phyloP scores from a whole-genome alignment of 1,140 invertebrate genomes.

The Macrostomum lignano region DNA sequence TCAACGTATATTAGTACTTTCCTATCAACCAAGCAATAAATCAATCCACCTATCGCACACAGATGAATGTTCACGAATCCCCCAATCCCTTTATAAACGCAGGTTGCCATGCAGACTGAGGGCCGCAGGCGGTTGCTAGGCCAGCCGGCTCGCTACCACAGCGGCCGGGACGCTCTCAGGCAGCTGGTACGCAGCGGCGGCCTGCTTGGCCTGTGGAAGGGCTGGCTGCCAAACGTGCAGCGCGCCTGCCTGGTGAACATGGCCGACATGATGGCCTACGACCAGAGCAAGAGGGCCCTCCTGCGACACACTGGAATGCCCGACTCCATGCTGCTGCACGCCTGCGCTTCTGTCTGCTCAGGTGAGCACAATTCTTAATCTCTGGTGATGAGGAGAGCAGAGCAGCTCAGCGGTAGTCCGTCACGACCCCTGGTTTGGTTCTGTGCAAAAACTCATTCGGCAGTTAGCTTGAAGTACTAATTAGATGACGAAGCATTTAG shows the following conservation, averaged over 20 bases:
- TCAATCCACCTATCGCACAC: too few species aligned
- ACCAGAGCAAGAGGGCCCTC: background rate
- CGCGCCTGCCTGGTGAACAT: slow-evolving; percentile 45
- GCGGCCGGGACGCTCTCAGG: slow-evolving; percentile 37
- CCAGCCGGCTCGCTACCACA: slow-evolving; percentile 36
- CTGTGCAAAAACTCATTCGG: too few species aligned
- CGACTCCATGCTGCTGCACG: background rate
- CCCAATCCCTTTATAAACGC: too few species aligned
- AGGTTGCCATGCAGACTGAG: slow-evolving; percentile 77
- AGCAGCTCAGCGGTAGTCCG: too few species aligned
- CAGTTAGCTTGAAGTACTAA: too few species aligned
- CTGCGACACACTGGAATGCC: background rate
- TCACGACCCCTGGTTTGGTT: too few species aligned
- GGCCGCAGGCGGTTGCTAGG: slow-evolving; percentile 45
- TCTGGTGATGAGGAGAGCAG: background rate
- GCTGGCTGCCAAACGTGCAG: slow-evolving; percentile 50
- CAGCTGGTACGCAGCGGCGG: slow-evolving; percentile 45
- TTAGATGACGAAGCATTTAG: too few species aligned
- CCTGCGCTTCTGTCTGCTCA: too few species aligned
- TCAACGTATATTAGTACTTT: too few species aligned
- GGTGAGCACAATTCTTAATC: slow-evolving; percentile 1
- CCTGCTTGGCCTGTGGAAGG: slow-evolving; percentile 54
- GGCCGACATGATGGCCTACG: slow-evolving; percentile 36
- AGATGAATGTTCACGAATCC: too few species aligned
- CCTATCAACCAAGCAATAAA: too few species aligned